Percentiles rank a stretch among this genome's conserved stretches.
These are phyloP conservation scores for Leptocoma aspasia DNA, from an alignment of 2,113 vertebrate genomes.

Conservation along the genomic window DNA sequence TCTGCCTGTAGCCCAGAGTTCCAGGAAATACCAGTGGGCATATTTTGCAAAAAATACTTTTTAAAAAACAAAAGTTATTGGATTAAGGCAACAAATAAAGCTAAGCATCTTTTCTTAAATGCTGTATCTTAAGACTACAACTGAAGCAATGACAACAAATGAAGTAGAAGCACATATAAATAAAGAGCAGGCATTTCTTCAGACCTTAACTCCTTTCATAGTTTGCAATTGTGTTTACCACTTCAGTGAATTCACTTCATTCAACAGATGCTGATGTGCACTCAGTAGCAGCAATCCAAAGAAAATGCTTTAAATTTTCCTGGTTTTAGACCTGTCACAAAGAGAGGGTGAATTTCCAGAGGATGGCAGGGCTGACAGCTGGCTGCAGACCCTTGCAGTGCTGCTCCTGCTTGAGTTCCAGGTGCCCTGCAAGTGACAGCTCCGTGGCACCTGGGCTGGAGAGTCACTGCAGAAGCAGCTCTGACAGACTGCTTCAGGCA, in stretches of 20 bases:
- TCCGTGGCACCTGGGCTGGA: not conserved
- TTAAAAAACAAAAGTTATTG: not conserved
- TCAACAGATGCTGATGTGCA: not conserved
- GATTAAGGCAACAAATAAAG: not conserved
- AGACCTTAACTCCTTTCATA: not conserved
- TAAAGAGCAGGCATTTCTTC: not conserved
- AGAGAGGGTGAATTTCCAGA: not conserved
- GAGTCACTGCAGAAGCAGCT: not conserved
- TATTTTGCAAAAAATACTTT: not conserved
- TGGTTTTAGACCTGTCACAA: not conserved
- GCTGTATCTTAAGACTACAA: not conserved
- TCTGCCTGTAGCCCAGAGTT: not conserved
- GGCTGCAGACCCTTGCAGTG: not conserved
- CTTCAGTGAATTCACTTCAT: not conserved
- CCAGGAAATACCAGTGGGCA: not conserved
- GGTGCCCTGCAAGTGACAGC: not conserved
- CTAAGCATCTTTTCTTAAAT: not conserved
- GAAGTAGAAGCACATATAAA: not conserved
- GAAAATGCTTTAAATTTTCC: not conserved
- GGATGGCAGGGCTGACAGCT: not conserved
- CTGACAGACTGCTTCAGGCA: not conserved
- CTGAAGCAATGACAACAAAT: not conserved
- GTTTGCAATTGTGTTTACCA: not conserved
- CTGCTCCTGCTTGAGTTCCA: not conserved
- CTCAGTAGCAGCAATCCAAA: not conserved